phyloP scores from a whole-genome alignment of 2,888 invertebrate species.

The Cantharis rufa region DNA sequence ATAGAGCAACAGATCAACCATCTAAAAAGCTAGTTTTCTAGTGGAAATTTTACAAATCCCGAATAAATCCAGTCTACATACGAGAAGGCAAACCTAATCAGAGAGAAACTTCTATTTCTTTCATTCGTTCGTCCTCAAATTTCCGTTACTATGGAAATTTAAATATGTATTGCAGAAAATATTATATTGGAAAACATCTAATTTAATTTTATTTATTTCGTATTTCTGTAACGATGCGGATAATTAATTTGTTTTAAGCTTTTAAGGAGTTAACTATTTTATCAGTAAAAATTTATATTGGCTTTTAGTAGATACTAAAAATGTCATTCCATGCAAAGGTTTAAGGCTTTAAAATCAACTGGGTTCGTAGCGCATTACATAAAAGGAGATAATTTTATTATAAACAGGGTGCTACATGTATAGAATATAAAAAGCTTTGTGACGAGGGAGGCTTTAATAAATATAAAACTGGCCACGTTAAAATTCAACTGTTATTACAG shows the following conservation, averaged over 20 bases:
- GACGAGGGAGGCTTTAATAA: slow-evolving; percentile 21
- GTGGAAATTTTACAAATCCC: background rate
- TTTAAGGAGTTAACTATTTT: background rate
- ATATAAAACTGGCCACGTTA: slow-evolving; percentile 15
- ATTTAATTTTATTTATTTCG: background rate
- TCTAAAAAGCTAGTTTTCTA: background rate
- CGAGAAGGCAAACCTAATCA: background rate
- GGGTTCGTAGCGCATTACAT: slow-evolving; percentile 25
- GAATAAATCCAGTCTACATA: background rate
- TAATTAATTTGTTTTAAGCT: background rate
- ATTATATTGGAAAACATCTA: background rate
- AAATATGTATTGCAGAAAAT: background rate
- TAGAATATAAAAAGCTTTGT: slow-evolving; percentile 27
- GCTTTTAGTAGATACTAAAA: background rate
- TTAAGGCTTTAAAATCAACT: slow-evolving; percentile 11
- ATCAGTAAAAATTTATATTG: background rate
- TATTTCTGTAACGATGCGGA: background rate
- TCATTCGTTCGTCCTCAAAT: background rate
- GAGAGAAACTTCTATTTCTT: background rate
- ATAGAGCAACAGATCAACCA: background rate
- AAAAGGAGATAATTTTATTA: slow-evolving; percentile 21
- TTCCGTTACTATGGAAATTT: background rate
- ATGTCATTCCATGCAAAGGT: slow-evolving; percentile 23
- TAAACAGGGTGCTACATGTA: slow-evolving; percentile 27
- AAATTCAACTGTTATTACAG: background rate